Conservation (phyloP, 2,113 vertebrate species). For the Eudorcas thomsonii region DNA sequence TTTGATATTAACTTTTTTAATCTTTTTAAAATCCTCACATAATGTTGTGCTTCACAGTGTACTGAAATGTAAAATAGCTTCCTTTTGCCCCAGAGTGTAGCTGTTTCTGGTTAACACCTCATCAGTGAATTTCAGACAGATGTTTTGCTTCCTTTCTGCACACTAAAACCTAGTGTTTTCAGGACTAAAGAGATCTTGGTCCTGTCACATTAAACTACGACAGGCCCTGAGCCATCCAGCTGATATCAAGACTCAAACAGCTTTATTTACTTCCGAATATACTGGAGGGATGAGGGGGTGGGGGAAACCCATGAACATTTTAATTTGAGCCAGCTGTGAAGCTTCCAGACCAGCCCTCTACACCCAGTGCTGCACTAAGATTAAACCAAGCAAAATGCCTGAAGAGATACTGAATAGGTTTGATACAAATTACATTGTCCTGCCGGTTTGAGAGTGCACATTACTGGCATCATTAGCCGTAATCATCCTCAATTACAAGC, state of each 20-base stretch:
- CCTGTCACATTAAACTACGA: conserved; percentile 61
- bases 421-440: conserved; percentile 90
- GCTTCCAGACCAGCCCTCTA: conserved; percentile 73
- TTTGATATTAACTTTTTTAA: conserved; percentile 13
- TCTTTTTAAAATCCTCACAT: conserved; percentile 11
- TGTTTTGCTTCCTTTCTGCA: conserved; percentile 39
- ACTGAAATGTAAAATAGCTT: conserved; percentile 12
- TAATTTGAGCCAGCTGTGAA: conserved; percentile 72
- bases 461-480: conserved; percentile 90
- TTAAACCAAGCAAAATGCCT: conserved; percentile 81
- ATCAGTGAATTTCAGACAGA: conserved; percentile 23
- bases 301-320: conserved; percentile 42
- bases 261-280: conserved; percentile 63
- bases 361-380: conserved; percentile 72
- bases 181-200: conserved; percentile 33
- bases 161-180: neutral
- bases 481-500: conserved; percentile 88
- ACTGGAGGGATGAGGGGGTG: neutral
- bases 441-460: conserved; percentile 86
- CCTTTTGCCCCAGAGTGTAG: neutral
- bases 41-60: neutral
- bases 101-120: conserved; percentile 18
- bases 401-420: conserved; percentile 86
- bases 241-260: conserved; percentile 45
- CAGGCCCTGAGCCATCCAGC: neutral